phyloP scores from a whole-genome alignment of 1,140 invertebrate genomes.

The Episyrphus balteatus region DNA sequence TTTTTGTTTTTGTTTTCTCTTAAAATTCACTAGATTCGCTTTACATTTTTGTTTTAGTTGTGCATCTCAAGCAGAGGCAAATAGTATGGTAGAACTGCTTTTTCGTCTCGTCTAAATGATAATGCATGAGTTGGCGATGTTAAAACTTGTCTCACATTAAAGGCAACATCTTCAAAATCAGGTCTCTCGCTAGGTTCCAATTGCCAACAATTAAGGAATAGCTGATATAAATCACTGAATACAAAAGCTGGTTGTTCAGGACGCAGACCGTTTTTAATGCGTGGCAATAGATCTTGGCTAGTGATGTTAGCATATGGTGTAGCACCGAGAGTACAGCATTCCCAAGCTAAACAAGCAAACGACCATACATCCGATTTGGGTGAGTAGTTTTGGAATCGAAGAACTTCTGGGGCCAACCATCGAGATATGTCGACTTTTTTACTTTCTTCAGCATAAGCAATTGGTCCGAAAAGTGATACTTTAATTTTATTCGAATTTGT shows the following conservation, averaged over 20 bases:
- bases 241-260: constrained; percentile 61
- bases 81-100: constrained; percentile 22
- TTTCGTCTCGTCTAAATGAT: constrained; percentile 21
- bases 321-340: constrained; percentile 68
- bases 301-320: constrained; percentile 61
- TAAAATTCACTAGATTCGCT: background rate
- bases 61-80: constrained; percentile 28
- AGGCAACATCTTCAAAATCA: constrained; percentile 47
- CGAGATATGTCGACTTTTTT: constrained; percentile 53
- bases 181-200: constrained; percentile 69
- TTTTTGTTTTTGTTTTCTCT: background rate
- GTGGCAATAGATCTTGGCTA: constrained; percentile 51
- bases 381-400: constrained; percentile 51
- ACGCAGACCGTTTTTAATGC: constrained; percentile 54
- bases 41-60: too few relatives aligned
- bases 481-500: constrained; percentile 33
- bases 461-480: constrained; percentile 16
- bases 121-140: constrained; percentile 31
- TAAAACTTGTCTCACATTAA: constrained; percentile 33
- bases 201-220: constrained; percentile 77
- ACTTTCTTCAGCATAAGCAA: constrained; percentile 29
- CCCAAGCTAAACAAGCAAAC: constrained; percentile 71
- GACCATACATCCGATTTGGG: constrained; percentile 72
- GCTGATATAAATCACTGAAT: constrained; percentile 66
- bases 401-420: constrained; percentile 67